Evolutionary conservation across 2,797 vertebrate genomes (phyloP).

Genomic region (Manis javanica): DNA sequence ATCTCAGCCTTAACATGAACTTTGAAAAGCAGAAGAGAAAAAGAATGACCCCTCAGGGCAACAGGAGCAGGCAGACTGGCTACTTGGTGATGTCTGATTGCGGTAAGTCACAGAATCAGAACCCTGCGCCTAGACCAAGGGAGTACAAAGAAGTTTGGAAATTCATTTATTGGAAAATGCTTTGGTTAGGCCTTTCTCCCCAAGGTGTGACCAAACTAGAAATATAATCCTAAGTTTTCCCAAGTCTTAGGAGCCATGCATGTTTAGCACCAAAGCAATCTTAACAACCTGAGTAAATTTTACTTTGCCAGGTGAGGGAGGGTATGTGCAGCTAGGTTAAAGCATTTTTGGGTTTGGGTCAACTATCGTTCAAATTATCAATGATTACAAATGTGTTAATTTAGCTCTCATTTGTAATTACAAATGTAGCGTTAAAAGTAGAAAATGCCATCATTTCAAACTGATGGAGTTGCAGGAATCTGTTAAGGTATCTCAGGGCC

Average conservation of each 20-base stretch:
- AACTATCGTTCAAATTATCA: background rate
- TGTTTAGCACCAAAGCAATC: background rate
- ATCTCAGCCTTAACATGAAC: background rate
- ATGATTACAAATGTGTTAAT: background rate
- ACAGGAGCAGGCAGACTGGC: background rate
- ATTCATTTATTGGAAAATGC: background rate
- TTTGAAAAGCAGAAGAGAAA: constrained; percentile 34
- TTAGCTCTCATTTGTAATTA: background rate
- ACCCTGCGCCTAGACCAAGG: background rate
- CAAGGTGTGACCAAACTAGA: background rate
- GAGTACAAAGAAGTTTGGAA: background rate
- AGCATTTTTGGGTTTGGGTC: background rate
- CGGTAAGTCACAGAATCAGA: background rate
- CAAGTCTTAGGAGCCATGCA: background rate
- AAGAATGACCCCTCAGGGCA: background rate
- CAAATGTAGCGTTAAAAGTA: background rate
- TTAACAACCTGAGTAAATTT: background rate
- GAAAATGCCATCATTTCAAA: background rate
- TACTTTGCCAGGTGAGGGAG: background rate
- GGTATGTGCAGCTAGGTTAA: background rate
- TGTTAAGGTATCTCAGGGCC: background rate
- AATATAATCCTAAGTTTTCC: background rate
- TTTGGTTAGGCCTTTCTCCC: constrained; percentile 18
- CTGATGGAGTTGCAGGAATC: background rate
- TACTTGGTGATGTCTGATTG: background rate